These are phyloP conservation scores for Lasioglossum malachurum DNA, from an alignment of 2,888 invertebrate species.

Conservation along the genomic window DNA sequence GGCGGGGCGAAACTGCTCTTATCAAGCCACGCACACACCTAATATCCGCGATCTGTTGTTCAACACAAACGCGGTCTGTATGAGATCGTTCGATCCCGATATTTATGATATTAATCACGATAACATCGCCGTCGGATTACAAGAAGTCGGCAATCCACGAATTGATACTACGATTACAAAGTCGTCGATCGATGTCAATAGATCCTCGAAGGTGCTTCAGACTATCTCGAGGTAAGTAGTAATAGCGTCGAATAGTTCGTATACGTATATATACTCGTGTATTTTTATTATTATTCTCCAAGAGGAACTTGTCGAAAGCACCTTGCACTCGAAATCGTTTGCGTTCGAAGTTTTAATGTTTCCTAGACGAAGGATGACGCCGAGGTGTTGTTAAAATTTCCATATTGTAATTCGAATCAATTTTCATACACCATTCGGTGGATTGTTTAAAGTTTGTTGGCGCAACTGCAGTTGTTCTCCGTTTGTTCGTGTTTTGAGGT, in stretches of 20 bases:
- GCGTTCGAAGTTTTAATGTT: background rate
- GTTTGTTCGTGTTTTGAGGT: too few species aligned
- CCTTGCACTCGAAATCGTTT: background rate
- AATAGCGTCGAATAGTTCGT: background rate
- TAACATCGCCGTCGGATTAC: background rate
- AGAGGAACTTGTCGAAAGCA: background rate
- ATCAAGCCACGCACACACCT: background rate
- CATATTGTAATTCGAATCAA: background rate
- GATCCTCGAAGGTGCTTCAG: background rate
- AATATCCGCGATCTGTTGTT: background rate
- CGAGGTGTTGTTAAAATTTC: background rate
- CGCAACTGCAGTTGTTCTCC: too few species aligned
- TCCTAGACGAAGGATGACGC: background rate
- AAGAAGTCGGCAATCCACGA: background rate
- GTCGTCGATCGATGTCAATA: background rate
- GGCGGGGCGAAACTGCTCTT: constrained; percentile 9
- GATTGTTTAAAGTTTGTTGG: too few species aligned
- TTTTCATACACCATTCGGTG: background rate
- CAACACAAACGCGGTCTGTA: background rate
- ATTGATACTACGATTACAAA: background rate
- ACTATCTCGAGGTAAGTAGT: background rate
- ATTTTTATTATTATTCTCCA: background rate
- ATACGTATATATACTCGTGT: background rate
- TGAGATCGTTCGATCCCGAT: background rate
- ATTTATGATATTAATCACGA: background rate